A percentile compares a stretch with the other conserved stretches of the same genome.
Evolutionary conservation across 2,797 vertebrate species (phyloP).

Genomic region (Argentina silus): DNA sequence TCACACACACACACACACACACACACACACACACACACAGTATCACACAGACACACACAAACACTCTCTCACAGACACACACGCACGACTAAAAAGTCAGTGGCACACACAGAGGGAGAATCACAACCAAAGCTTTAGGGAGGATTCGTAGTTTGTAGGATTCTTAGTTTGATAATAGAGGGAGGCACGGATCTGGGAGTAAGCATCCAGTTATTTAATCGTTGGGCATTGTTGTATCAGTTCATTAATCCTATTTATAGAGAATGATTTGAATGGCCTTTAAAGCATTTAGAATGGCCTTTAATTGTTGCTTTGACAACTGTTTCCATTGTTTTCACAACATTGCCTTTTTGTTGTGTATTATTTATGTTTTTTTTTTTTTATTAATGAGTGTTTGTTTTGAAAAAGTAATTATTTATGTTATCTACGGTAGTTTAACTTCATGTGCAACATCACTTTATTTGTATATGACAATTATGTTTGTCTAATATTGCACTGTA

Average conservation of each 20-base stretch:
- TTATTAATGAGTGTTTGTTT: constrained; percentile 22
- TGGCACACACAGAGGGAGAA: constrained; percentile 44
- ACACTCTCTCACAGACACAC: too few species aligned
- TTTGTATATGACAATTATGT: constrained; percentile 43
- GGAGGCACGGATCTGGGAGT: too few species aligned
- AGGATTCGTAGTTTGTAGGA: constrained; percentile 2
- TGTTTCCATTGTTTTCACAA: background rate
- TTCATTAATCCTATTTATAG: background rate
- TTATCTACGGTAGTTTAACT: constrained; percentile 23
- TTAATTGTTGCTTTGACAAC: constrained; percentile 21
- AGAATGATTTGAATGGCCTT: constrained; percentile 34
- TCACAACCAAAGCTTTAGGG: constrained; percentile 44
- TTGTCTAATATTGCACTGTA: constrained; percentile 38
- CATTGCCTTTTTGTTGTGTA: background rate
- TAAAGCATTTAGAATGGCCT: constrained; percentile 44
- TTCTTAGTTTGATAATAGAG: too few species aligned
- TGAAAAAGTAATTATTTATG: background rate
- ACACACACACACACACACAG: too few species aligned
- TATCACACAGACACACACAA: too few species aligned
- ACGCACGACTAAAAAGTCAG: too few species aligned
- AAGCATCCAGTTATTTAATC: too few species aligned
- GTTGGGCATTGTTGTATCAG: too few species aligned
- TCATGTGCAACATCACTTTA: constrained; percentile 23
- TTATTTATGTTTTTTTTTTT: background rate
- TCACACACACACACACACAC: too few species aligned